These are phyloP conservation scores for Pygoscelis adeliae DNA, from an alignment of 2,113 vertebrate species.

Conservation along the genomic window DNA sequence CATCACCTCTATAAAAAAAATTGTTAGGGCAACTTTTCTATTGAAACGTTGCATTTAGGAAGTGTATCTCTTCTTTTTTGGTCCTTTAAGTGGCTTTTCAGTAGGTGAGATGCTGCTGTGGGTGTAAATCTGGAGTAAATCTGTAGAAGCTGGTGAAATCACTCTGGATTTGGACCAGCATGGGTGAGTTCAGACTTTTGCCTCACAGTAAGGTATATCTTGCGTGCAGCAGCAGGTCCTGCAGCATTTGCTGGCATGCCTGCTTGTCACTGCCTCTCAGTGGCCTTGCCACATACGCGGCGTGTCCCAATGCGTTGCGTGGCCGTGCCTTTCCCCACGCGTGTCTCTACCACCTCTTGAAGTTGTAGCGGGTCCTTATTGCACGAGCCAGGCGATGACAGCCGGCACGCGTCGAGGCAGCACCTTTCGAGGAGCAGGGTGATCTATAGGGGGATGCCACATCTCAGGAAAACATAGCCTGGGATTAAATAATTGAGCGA, in stretches of 20 bases:
- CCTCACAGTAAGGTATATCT: not conserved
- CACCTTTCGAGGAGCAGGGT: accelerated
- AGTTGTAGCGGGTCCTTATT: not conserved
- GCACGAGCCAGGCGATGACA: not conserved
- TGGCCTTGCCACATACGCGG: not conserved
- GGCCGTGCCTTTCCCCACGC: accelerated
- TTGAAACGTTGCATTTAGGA: not conserved
- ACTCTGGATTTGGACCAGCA: not conserved
- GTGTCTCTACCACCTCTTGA: accelerated
- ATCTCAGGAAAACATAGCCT: not conserved
- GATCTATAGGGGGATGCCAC: not conserved
- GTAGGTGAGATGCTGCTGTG: not conserved
- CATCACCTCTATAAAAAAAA: not conserved
- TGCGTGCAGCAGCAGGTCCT: accelerated
- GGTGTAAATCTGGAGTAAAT: not conserved
- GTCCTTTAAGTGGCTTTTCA: not conserved
- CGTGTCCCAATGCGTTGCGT: accelerated
- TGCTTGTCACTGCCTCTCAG: not conserved
- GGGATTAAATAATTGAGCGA: not conserved
- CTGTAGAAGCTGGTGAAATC: not conserved
- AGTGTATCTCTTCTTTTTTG: not conserved
- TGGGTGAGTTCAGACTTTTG: not conserved
- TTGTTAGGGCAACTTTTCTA: not conserved
- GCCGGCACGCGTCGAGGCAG: accelerated
- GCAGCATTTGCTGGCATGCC: not conserved